These are phyloP conservation scores for Galerucella pusilla DNA, from an alignment of 2,888 invertebrate species.

Conservation along the genomic window DNA sequence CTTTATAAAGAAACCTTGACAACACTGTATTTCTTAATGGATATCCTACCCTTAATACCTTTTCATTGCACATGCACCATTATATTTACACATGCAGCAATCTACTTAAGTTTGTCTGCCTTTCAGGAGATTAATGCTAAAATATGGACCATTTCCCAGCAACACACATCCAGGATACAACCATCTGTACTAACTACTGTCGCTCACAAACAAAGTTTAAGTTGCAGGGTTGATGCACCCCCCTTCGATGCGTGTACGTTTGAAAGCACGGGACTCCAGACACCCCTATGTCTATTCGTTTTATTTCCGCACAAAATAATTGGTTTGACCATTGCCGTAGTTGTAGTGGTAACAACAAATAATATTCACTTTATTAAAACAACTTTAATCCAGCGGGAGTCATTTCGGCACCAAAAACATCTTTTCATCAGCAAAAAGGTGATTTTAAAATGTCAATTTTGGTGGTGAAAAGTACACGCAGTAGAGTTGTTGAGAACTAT, in stretches of 20 bases:
- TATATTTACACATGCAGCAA: slow-evolving; percentile 51
- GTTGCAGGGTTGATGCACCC: slow-evolving; percentile 32
- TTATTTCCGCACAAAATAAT: slow-evolving; percentile 37
- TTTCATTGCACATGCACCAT: slow-evolving; percentile 42
- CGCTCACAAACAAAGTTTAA: slow-evolving; percentile 40
- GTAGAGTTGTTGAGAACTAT: too few relatives aligned
- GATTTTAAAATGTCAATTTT: too few relatives aligned
- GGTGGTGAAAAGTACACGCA: too few relatives aligned
- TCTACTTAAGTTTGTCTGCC: slow-evolving; percentile 46
- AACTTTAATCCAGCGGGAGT: neutral
- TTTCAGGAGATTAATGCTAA: slow-evolving; percentile 54
- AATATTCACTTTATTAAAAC: neutral
- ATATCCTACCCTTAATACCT: slow-evolving; percentile 30
- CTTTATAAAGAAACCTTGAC: neutral
- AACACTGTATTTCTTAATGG: slow-evolving; percentile 32
- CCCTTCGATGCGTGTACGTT: slow-evolving; percentile 30
- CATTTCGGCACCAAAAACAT: too few relatives aligned
- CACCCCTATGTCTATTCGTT: slow-evolving; percentile 34
- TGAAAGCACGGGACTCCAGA: slow-evolving; percentile 18
- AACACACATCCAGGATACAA: slow-evolving; percentile 50
- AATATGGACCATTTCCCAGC: slow-evolving; percentile 58
- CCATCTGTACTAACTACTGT: slow-evolving; percentile 58
- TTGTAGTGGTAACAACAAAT: neutral
- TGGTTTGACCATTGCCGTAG: slow-evolving; percentile 32
- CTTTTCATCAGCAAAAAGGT: too few relatives aligned